Percentiles rank a stretch among this genome's conserved stretches.
Evolutionary conservation across 1,140 invertebrate genomes (phyloP).

Genomic region (Plodia interpunctella): DNA sequence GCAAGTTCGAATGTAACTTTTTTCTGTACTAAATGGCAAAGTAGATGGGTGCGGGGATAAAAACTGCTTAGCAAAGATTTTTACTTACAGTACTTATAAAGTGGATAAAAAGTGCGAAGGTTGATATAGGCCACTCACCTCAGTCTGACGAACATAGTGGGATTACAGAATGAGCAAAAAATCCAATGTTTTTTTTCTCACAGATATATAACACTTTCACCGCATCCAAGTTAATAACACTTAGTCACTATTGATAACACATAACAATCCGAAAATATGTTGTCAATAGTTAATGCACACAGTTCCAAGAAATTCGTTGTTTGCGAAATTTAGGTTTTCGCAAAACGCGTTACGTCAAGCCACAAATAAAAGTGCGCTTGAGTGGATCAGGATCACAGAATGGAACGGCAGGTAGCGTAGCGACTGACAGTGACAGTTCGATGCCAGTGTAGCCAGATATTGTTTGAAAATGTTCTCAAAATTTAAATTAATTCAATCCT

Average conservation of each 20-base stretch:
- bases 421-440: not conserved
- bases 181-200: not conserved
- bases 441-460: not conserved
- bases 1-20: not conserved
- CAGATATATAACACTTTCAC: not conserved
- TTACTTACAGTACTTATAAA: not conserved
- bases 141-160: not conserved
- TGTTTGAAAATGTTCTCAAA: not conserved
- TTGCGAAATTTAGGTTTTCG: not conserved
- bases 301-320: not conserved
- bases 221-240: not conserved
- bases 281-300: not conserved
- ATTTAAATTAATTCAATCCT: too few species aligned
- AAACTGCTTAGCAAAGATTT: not conserved
- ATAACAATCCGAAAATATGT: not conserved
- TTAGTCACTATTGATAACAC: not conserved
- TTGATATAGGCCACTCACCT: not conserved
- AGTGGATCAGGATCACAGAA: not conserved
- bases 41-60: not conserved
- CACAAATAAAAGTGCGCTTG: not conserved
- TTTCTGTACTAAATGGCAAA: not conserved
- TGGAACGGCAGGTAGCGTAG: not conserved
- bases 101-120: not conserved
- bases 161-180: not conserved
- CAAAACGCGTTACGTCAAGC: not conserved